These are phyloP conservation scores for Beris chalybata DNA, from an alignment of 2,888 invertebrate genomes.

Conservation along the genomic window DNA sequence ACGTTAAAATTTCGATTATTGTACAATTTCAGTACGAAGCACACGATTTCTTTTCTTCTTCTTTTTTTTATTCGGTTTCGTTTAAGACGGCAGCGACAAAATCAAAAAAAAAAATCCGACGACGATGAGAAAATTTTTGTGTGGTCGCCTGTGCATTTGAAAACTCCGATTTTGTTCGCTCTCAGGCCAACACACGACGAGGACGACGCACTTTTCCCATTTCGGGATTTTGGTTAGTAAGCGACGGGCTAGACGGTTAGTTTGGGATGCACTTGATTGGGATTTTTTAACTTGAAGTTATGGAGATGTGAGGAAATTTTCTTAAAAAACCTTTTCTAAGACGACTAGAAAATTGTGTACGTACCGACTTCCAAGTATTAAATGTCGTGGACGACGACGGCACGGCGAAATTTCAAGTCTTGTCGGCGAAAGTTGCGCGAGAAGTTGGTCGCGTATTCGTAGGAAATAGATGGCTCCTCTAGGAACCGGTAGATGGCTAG, in stretches of 20 bases:
- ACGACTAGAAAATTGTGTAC: slow-evolving; percentile 42
- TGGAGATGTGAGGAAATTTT: slow-evolving; percentile 35
- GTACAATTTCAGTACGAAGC: background rate
- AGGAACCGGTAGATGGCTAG: too few species aligned
- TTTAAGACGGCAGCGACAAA: background rate
- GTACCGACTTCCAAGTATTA: slow-evolving; percentile 48
- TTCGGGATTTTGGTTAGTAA: too few species aligned
- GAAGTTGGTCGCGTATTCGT: too few species aligned
- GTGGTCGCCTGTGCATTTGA: background rate
- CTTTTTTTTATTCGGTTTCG: too few species aligned
- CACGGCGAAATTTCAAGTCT: too few species aligned
- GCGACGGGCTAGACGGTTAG: background rate
- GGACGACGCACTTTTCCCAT: too few species aligned
- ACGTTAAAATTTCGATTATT: too few species aligned
- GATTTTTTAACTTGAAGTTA: slow-evolving; percentile 5
- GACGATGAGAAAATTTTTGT: too few species aligned
- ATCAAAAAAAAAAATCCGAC: background rate
- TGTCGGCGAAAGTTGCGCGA: too few species aligned
- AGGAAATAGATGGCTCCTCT: too few species aligned
- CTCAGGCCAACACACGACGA: background rate
- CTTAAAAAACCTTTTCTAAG: slow-evolving; percentile 35
- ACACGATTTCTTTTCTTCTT: slow-evolving; percentile 25
- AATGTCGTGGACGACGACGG: background rate
- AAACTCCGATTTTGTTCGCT: background rate
- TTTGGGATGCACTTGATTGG: background rate